Base-by-base conservation (phyloP, 2,888 invertebrate genomes). In the Acrobasis repandana region DNA sequence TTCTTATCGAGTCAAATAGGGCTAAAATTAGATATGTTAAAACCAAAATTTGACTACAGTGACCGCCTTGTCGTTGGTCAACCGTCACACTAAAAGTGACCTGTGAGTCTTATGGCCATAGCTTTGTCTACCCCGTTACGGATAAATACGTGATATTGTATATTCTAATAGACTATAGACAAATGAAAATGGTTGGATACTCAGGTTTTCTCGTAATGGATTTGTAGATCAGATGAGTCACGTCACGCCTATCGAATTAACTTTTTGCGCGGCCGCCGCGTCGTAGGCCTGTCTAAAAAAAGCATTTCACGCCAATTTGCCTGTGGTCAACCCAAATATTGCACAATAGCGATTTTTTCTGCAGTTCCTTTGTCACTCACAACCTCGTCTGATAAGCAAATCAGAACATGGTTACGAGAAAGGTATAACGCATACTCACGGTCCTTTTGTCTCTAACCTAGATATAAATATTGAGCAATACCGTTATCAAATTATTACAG, bases 381-480 rank as follows among this genome's bases (percentile, higher is more conserved):
- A 90, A 87, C 91, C 90, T 92, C 91, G 91, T 82, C 78, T 83
- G 82, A 83, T 85, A 85, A 83, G 71, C 79, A 77, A 38, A 54
- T 38, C 54, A 54, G 38, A 90, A 83, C 91, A 91, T 85, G 91
- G 90, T 76, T 83, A 86, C 83, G 76, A 84, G 85, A 86, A 84
- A 84, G 84, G 87, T 79, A 73, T 66, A 73, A 76, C 70, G 71
- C 66, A 81, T 76, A 85, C 82, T 84, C 86, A 86, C 79, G 85
- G 86, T 77, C 83, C 82, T 86, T 76, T 86, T 84, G 84, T 82
- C 83, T 85, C 75, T 77, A 78, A 75, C 67, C 72, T 76, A 72
- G 84, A 88, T 92, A 92, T 92, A 92, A 90, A 91, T 90, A 88
- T 91, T 90, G 88, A 74, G 86, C 79, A 90, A 90, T 79, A 73